Evolutionary conservation across 2,888 invertebrate species (phyloP).

Genomic region (Oscheius sp.): DNA sequence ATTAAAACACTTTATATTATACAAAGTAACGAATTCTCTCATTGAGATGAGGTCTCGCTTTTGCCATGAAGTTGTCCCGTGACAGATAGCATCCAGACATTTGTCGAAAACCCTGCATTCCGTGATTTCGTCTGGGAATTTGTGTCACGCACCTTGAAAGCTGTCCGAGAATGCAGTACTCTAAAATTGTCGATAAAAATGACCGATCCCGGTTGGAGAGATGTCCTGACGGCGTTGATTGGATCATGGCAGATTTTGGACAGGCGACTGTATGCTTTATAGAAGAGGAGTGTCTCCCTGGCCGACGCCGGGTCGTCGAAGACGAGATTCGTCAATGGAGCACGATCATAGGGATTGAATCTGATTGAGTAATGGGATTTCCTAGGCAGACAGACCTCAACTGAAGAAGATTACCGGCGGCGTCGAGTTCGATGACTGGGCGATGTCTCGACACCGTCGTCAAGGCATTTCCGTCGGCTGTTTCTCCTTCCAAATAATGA

Average conservation of each 20-base stretch:
- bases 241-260: constrained; percentile 61
- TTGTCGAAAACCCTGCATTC: constrained; percentile 78
- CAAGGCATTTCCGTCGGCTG: constrained; percentile 36
- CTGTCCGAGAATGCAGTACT: constrained; percentile 82
- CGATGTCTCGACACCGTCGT: constrained; percentile 39
- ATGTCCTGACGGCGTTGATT: constrained; percentile 52
- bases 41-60: constrained; percentile 50
- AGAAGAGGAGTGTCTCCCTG: constrained; percentile 55
- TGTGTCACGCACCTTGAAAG: constrained; percentile 76
- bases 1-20: not conserved
- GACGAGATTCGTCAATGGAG: constrained; percentile 76
- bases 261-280: constrained; percentile 66
- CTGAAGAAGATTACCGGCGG: constrained; percentile 46
- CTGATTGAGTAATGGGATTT: constrained; percentile 74
- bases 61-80: constrained; percentile 77
- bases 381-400: constrained; percentile 39
- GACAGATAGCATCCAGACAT: constrained; percentile 83
- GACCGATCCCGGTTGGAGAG: constrained; percentile 80
- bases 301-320: constrained; percentile 39
- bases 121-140: not conserved
- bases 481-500: constrained; percentile 62
- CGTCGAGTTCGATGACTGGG: constrained; percentile 52
- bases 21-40: constrained; percentile 29
- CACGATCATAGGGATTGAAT: constrained; percentile 84
- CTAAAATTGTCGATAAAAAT: constrained; percentile 85